These are phyloP conservation scores for Amblyornis subalaris DNA, from an alignment of 2,113 vertebrate genomes.

Conservation along the genomic window DNA sequence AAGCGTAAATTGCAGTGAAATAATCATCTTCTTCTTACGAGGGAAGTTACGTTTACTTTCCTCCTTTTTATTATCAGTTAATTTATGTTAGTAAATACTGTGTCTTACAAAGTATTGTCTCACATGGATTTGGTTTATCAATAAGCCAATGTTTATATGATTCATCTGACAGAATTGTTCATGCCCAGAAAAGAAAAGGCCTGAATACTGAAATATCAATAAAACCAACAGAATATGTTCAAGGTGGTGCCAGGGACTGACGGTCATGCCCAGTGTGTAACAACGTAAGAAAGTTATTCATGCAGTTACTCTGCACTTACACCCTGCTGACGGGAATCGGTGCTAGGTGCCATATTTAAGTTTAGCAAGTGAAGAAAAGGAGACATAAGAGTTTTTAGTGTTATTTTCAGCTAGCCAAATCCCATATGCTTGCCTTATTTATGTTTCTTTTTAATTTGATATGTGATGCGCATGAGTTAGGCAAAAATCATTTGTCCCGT, in stretches of 20 bases:
- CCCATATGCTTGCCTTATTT: background rate
- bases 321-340: background rate
- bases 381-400: background rate
- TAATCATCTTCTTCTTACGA: background rate
- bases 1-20: background rate
- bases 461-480: background rate
- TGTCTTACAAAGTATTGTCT: background rate
- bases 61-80: background rate
- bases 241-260: background rate
- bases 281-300: background rate
- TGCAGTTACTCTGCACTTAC: background rate
- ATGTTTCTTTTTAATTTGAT: background rate
- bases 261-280: background rate
- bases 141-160: background rate
- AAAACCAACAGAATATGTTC: background rate
- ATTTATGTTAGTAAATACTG: background rate
- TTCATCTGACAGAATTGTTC: background rate
- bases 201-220: background rate
- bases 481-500: background rate
- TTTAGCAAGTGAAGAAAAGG: background rate
- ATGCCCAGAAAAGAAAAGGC: background rate
- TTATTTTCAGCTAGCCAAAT: background rate
- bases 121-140: background rate
- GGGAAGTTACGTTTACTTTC: background rate
- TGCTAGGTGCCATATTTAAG: background rate